Conservation (phyloP, 2,888 invertebrate species). For the Amiota minor region DNA sequence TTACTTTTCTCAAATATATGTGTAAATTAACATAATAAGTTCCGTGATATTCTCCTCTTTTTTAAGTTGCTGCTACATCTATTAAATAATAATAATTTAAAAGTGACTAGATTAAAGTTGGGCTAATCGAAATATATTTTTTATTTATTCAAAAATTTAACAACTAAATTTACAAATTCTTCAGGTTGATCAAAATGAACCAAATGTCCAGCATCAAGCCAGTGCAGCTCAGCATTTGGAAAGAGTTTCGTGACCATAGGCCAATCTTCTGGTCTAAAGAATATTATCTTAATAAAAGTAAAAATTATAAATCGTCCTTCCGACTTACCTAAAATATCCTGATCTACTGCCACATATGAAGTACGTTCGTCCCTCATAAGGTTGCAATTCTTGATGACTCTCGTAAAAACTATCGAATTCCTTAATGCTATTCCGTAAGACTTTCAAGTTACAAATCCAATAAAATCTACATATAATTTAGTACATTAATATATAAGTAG, state of each 20-base stretch:
- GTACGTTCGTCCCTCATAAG: conserved; percentile 80
- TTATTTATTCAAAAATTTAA: conserved; percentile 71
- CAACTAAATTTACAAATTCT: conserved; percentile 72
- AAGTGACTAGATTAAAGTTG: too few relatives aligned
- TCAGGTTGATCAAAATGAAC: conserved; percentile 92
- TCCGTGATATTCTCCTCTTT: too few relatives aligned
- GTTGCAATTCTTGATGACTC: conserved; percentile 44
- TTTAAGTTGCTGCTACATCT: too few relatives aligned
- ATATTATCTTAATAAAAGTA: not conserved
- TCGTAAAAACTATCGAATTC: conserved; percentile 48
- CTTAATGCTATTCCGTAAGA: conserved; percentile 80
- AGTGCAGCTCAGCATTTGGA: conserved; percentile 75
- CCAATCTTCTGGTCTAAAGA: conserved; percentile 75
- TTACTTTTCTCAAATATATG: too few relatives aligned
- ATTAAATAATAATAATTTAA: too few relatives aligned
- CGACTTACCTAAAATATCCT: conserved; percentile 82
- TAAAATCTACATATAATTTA: conserved; percentile 73
- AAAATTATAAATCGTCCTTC: not conserved
- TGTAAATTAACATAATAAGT: too few relatives aligned
- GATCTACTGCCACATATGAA: conserved; percentile 91
- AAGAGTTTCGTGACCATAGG: conserved; percentile 78
- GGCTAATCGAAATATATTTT: not conserved
- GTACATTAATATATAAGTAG: conserved; percentile 8
- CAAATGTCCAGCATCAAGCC: conserved; percentile 90
- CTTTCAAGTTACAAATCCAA: conserved; percentile 88